phyloP scores from a whole-genome alignment of 1,140 invertebrate genomes.

The Conus betulinus region DNA sequence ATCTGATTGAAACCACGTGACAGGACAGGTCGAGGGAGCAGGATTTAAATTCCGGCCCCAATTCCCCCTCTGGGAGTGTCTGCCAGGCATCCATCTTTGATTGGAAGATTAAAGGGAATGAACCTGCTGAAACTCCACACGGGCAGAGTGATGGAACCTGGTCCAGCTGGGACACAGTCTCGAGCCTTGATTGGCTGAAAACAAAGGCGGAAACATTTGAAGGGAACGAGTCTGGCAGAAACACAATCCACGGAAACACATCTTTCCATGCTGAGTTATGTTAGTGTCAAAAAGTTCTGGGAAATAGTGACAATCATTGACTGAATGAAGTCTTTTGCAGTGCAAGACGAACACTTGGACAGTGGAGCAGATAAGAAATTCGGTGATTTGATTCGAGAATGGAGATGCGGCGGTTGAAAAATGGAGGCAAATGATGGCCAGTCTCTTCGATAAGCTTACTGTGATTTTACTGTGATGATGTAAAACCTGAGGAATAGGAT shows the following conservation, averaged over 20 bases:
- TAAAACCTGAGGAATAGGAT: too few relatives aligned
- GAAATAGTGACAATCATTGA: not conserved
- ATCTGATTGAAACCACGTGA: not conserved
- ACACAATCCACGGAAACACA: not conserved
- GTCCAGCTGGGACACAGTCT: not conserved
- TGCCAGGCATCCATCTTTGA: slow-evolving; percentile 6
- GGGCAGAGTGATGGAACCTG: not conserved
- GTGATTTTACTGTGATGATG: too few relatives aligned
- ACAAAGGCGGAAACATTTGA: not conserved
- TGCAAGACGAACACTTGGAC: not conserved
- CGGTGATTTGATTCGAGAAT: too few relatives aligned
- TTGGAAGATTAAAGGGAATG: slow-evolving; percentile 5
- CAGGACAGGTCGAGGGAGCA: not conserved
- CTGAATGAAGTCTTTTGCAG: not conserved
- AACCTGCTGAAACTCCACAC: not conserved
- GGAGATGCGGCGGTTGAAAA: too few relatives aligned
- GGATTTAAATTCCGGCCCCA: not conserved
- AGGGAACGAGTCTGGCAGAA: not conserved
- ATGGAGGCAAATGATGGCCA: too few relatives aligned
- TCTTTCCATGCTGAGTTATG: not conserved
- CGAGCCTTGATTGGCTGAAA: not conserved
- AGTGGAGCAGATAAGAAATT: not conserved
- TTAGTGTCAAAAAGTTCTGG: not conserved
- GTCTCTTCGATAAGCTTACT: too few relatives aligned
- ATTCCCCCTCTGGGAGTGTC: not conserved